Base-by-base conservation (phyloP, 2,113 vertebrate genomes). In the Sinosuthora webbiana region DNA sequence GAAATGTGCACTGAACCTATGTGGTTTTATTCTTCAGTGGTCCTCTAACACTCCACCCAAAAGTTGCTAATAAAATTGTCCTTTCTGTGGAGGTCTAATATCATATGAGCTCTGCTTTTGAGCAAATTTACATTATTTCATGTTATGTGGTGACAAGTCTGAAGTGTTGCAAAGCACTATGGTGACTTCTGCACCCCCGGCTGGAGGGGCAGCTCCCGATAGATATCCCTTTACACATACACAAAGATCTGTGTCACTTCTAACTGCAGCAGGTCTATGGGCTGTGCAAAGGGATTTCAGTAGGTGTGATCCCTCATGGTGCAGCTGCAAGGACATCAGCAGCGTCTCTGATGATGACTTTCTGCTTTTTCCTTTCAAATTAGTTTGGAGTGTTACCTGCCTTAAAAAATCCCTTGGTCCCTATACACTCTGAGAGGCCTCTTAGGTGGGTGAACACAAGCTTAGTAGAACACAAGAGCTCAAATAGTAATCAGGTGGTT, bases 401-500 rank as follows among this genome's bases (percentile, higher is more conserved):
- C 44, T 63, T 44, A 42, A 83, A 82, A 18, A 75, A 52, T 83
- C 78, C 68, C 60, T 60, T 63, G 33, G 44, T 83, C 79, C 33
- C 3, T 44, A 2, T n/a, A 24, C 28, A 86, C 49, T 65, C 39
- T 78, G 44, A 7, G 23, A 67, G 65, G 56, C 69, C 80, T 76
- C 68, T 84, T 73, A 82, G 86, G 70, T 90, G 73, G 7, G 25
- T 79, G 95, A 87, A 50, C 76, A 71, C 31, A 82, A 73, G 77
- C 85, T 90, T 89, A 60, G 64, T 19, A 53, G 69, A 78, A 82
- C 41, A 69, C 37, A 75, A 81, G 24, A 82, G 45, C 81, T 94
- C 80, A 89, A 83, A 74, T 2, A 88, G n/a, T 75, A 35, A 30
- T 83, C 94, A 93, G 89, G 65, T 84, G 62, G 35, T 64, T 96